Evolutionary conservation across 2,797 vertebrate species (phyloP).

Genomic region (Brachyalestes nurse): DNA sequence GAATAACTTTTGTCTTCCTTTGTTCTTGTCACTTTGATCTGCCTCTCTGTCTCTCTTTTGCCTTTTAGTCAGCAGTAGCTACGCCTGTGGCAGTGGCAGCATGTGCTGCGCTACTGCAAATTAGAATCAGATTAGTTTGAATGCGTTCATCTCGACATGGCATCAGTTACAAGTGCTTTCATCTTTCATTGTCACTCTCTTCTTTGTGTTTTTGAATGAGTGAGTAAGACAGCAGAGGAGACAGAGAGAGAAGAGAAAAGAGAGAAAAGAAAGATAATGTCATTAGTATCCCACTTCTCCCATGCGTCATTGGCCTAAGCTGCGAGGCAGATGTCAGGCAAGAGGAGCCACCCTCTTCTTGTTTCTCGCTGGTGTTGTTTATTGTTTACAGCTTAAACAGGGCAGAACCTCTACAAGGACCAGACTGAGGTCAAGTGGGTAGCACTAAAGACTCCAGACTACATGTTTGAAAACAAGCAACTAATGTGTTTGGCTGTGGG

Average conservation of each 20-base stretch:
- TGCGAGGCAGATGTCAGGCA: constrained; percentile 82
- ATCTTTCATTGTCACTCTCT: constrained; percentile 86
- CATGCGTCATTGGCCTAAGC: constrained; percentile 80
- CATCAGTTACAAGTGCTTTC: constrained; percentile 92
- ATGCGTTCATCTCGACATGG: constrained; percentile 78
- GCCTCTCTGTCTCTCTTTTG: background rate
- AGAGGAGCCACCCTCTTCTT: constrained; percentile 75
- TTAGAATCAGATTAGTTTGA: constrained; percentile 17
- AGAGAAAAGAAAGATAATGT: constrained; percentile 58
- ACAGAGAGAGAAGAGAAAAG: constrained; percentile 32
- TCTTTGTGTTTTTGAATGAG: constrained; percentile 72
- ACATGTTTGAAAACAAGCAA: constrained; percentile 35
- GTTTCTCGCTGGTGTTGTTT: constrained; percentile 78
- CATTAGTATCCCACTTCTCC: constrained; percentile 88
- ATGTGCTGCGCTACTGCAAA: background rate
- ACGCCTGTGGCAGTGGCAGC: background rate
- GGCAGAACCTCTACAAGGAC: constrained; percentile 71
- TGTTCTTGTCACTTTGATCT: background rate
- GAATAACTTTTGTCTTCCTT: background rate
- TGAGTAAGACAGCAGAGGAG: constrained; percentile 66
- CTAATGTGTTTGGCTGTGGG: constrained; percentile 19
- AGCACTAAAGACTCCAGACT: constrained; percentile 41
- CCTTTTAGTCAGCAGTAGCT: background rate
- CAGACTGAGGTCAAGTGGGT: constrained; percentile 75
- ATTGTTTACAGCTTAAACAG: constrained; percentile 73